Conservation (phyloP, 2,113 vertebrate genomes). For the Picathartes gymnocephalus region DNA sequence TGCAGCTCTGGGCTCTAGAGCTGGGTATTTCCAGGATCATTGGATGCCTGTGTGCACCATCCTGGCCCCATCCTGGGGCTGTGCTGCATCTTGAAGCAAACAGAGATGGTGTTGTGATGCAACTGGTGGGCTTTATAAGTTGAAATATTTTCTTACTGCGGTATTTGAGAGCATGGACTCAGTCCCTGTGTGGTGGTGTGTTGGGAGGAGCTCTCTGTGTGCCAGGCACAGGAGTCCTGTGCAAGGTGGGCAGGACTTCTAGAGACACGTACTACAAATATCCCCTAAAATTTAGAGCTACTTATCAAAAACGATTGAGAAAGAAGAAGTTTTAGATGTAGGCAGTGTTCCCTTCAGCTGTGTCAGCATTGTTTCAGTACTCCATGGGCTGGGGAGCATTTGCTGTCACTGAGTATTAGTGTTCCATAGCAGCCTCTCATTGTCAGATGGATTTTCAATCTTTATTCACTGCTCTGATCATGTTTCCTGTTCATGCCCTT, state of each 20-base stretch:
- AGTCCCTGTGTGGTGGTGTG: not conserved
- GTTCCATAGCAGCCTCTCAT: not conserved
- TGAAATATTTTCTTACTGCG: not conserved
- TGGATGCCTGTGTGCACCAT: not conserved
- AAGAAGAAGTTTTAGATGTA: not conserved
- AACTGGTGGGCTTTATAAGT: not conserved
- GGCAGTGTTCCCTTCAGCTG: not conserved
- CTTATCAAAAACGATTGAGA: not conserved
- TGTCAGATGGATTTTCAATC: not conserved
- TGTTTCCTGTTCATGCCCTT: not conserved
- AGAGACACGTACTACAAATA: not conserved
- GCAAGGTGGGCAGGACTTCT: not conserved
- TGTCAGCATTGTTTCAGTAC: not conserved
- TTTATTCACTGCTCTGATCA: not conserved
- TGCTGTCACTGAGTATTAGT: not conserved
- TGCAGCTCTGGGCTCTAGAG: not conserved
- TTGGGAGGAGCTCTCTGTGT: not conserved
- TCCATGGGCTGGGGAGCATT: not conserved
- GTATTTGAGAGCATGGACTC: not conserved
- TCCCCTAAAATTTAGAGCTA: not conserved
- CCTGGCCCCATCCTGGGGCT: not conserved
- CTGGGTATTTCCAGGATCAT: accelerated
- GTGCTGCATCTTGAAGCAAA: not conserved
- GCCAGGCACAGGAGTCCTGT: not conserved
- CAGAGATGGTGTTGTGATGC: accelerated